Percentiles rank a stretch among this genome's conserved stretches.
phyloP scores from a whole-genome alignment of 2,797 vertebrate species.

The Falco berigora region DNA sequence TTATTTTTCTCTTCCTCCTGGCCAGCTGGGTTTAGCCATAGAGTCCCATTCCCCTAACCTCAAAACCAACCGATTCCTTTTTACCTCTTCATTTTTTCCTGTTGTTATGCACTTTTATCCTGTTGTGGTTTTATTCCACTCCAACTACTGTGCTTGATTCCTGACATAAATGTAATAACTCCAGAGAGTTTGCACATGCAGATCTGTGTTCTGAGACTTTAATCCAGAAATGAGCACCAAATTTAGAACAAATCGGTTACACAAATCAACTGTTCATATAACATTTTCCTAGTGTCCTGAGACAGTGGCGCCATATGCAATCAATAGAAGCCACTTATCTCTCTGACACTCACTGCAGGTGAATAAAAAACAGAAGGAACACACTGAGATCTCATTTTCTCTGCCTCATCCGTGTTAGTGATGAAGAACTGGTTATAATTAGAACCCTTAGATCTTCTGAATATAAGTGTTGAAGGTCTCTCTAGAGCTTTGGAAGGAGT shows the following conservation, averaged over 20 bases:
- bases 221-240: neutral
- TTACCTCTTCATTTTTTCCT: neutral
- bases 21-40: neutral
- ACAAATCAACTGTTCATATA: neutral
- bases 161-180: neutral
- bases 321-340: neutral
- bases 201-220: neutral
- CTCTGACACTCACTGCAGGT: neutral
- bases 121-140: constrained; percentile 14
- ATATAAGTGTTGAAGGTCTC: neutral
- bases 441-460: neutral
- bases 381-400: constrained; percentile 20
- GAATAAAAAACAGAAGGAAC: neutral
- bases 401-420: neutral
- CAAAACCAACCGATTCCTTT: neutral
- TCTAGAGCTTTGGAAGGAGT: neutral
- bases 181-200: neutral
- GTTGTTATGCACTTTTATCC: neutral
- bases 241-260: neutral
- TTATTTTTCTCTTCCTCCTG: neutral
- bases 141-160: neutral
- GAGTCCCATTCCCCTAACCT: neutral
- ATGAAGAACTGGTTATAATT: constrained; percentile 1
- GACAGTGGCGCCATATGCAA: neutral
- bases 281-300: neutral